Evolutionary conservation across 2,797 vertebrate genomes (phyloP).

Genomic region (Cirrhinus mrigala): DNA sequence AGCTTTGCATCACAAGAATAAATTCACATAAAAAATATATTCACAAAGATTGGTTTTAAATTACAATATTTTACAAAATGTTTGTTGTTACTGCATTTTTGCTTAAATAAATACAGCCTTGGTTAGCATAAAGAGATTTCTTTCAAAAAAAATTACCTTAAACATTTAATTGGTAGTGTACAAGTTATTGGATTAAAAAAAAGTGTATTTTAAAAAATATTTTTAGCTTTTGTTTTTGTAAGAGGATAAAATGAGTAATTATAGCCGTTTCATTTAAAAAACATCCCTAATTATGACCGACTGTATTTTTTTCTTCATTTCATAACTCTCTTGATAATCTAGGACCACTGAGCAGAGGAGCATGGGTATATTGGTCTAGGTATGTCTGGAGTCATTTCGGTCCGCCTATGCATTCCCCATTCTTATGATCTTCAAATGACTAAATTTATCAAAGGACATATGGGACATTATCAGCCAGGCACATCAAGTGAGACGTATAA

Average conservation of each 20-base stretch:
- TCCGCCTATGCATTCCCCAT: slow-evolving; percentile 10
- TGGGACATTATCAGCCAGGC: slow-evolving; percentile 65
- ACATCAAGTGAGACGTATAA: slow-evolving; percentile 65
- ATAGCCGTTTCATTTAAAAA: background rate
- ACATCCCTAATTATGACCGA: background rate
- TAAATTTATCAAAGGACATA: slow-evolving; percentile 67
- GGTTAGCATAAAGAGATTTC: no score
- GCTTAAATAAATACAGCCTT: no score
- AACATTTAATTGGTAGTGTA: background rate
- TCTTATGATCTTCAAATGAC: slow-evolving; percentile 58
- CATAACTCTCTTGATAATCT: background rate
- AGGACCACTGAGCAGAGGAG: background rate
- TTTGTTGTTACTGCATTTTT: no score
- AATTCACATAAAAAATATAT: no score
- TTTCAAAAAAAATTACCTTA: no score
- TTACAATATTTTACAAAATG: no score
- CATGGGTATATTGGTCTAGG: background rate
- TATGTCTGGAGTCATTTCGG: slow-evolving; percentile 18
- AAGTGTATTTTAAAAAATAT: background rate
- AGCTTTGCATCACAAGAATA: no score
- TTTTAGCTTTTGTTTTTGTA: background rate
- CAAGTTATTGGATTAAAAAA: background rate
- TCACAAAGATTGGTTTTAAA: no score
- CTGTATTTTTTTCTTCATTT: background rate
- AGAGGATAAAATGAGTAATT: background rate